Percentiles rank a stretch among this genome's conserved stretches.
These are phyloP conservation scores for Aplocera efformata DNA, from an alignment of 2,888 invertebrate genomes.

Conservation along the genomic window DNA sequence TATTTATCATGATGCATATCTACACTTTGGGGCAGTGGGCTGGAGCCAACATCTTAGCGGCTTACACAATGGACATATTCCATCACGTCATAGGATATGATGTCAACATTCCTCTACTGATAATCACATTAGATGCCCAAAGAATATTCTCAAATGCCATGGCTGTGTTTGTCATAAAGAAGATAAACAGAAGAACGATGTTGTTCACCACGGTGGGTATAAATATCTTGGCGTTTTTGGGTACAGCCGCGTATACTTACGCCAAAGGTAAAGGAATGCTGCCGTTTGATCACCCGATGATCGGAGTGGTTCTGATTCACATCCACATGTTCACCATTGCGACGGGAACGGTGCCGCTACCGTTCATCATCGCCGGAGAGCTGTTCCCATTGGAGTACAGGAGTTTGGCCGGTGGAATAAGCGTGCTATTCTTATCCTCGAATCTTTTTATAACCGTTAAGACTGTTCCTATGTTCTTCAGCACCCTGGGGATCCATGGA, in stretches of 20 bases:
- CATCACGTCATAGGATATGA: constrained; percentile 46
- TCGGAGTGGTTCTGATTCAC: constrained; percentile 48
- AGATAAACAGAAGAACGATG: constrained; percentile 56
- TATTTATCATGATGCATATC: constrained; percentile 45
- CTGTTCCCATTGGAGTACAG: constrained; percentile 81
- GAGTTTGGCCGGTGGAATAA: constrained; percentile 76
- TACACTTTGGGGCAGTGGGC: constrained; percentile 38
- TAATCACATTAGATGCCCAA: constrained; percentile 56
- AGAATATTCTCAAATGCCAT: constrained; percentile 53
- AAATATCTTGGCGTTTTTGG: constrained; percentile 48
- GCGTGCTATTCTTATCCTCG: constrained; percentile 48
- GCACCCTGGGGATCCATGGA: constrained; percentile 45
- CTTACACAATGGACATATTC: constrained; percentile 48
- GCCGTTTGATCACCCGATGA: constrained; percentile 43
- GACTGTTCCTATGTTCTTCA: constrained; percentile 48
- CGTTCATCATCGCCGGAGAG: constrained; percentile 85
- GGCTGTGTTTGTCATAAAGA: constrained; percentile 59
- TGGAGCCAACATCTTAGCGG: constrained; percentile 37
- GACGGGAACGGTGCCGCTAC: constrained; percentile 81
- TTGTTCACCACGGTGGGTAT: constrained; percentile 49
- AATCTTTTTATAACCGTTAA: constrained; percentile 55
- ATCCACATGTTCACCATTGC: constrained; percentile 75
- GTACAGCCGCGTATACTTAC: constrained; percentile 53
- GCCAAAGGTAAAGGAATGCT: constrained; percentile 30
- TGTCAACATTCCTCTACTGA: constrained; percentile 44